A percentile compares a stretch with the other conserved stretches of the same genome.
phyloP scores from a whole-genome alignment of 1,140 invertebrate genomes.

The Ptiloglossa arizonensis region DNA sequence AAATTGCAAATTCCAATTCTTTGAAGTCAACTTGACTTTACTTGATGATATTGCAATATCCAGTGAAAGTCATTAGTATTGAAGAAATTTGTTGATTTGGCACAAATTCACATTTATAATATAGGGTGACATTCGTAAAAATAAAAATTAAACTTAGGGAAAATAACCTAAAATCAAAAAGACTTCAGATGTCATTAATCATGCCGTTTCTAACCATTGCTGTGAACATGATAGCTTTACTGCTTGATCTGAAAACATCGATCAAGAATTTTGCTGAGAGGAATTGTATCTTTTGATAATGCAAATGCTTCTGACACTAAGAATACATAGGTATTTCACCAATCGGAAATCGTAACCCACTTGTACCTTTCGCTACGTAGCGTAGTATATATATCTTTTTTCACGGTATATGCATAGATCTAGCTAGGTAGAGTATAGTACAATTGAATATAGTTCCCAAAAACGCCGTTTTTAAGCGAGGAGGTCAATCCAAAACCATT shows the following conservation, averaged over 20 bases:
- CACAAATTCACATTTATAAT: not conserved
- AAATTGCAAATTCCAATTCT: conserved; percentile 3
- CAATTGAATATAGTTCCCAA: too few relatives aligned
- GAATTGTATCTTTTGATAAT: too few relatives aligned
- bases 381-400: too few relatives aligned
- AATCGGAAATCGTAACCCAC: too few relatives aligned
- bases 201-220: not conserved
- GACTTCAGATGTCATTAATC: conserved; percentile 28
- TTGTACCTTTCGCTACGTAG: too few relatives aligned
- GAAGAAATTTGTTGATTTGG: not conserved
- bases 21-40: conserved; percentile 13
- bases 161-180: conserved; percentile 24
- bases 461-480: too few relatives aligned
- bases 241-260: not conserved
- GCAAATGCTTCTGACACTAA: too few relatives aligned
- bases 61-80: not conserved
- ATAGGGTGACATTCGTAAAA: conserved; percentile 5
- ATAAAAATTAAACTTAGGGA: not conserved
- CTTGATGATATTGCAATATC: conserved; percentile 8
- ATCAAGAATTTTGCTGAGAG: not conserved
- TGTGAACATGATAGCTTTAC: not conserved
- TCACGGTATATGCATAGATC: too few relatives aligned
- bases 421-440: too few relatives aligned
- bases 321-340: too few relatives aligned
- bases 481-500: too few relatives aligned